phyloP scores from a whole-genome alignment of 1,140 invertebrate species.

The Tyrophagus putrescentiae region DNA sequence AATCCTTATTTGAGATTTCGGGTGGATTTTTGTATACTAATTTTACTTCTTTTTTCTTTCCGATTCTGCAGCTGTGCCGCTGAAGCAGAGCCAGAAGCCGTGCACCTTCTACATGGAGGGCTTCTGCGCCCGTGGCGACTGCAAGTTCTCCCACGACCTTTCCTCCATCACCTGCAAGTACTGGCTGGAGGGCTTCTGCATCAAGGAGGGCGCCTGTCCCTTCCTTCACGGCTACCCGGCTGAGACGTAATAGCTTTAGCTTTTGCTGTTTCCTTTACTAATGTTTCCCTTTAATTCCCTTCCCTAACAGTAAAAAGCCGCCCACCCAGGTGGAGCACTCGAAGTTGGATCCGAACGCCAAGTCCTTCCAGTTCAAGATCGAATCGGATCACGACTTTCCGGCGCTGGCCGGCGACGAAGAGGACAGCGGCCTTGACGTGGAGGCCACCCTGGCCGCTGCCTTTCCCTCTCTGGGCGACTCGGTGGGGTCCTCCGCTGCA shows the following conservation, averaged over 20 bases:
- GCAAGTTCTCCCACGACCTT: too few species aligned
- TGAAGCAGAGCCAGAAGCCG: constrained; percentile 32
- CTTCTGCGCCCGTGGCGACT: too few species aligned
- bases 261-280: neutral
- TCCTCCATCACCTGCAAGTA: constrained; percentile 40
- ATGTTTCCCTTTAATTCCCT: neutral
- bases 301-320: neutral
- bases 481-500: too few species aligned
- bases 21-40: neutral
- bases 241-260: constrained; percentile 2
- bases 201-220: constrained; percentile 39
- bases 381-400: constrained; percentile 27
- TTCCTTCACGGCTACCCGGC: constrained; percentile 38
- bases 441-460: neutral
- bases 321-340: neutral
- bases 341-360: neutral
- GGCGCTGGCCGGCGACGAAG: constrained; percentile 11
- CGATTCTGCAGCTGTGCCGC: constrained; percentile 20
- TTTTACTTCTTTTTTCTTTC: neutral
- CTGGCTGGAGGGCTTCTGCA: constrained; percentile 35
- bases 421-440: neutral
- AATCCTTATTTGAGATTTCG: neutral
- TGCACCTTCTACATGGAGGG: constrained; percentile 41
- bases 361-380: constrained; percentile 12
- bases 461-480: neutral